phyloP scores from a whole-genome alignment of 2,113 vertebrate genomes.

The Cathartes aura region DNA sequence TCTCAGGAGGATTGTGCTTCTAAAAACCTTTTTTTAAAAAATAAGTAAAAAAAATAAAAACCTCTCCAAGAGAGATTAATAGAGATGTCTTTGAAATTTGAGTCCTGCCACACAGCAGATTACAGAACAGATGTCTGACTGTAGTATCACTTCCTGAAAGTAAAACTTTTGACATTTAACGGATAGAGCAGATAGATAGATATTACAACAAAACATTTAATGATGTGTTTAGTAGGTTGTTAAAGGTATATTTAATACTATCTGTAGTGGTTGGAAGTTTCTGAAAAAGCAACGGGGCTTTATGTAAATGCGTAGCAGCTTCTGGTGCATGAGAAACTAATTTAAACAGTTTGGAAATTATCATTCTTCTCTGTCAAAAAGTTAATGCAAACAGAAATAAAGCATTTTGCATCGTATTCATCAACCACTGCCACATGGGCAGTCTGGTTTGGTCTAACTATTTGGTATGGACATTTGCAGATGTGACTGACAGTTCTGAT shows the following conservation, averaged over 20 bases:
- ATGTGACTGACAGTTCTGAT: not conserved
- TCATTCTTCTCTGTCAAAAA: not conserved
- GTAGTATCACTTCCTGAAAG: not conserved
- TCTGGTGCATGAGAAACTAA: not conserved
- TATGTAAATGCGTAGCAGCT: not conserved
- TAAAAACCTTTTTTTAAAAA: not conserved
- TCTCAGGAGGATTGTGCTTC: constrained; percentile 25
- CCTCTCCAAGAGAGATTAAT: not conserved
- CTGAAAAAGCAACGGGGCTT: not conserved
- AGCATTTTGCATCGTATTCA: not conserved
- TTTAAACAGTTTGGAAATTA: constrained; percentile 1
- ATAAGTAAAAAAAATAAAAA: not conserved
- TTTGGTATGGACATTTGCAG: not conserved
- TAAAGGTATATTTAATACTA: not conserved
- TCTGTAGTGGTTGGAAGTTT: not conserved
- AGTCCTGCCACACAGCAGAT: not conserved
- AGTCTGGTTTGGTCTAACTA: not conserved
- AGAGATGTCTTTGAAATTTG: not conserved
- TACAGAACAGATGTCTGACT: not conserved
- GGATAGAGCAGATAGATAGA: not conserved
- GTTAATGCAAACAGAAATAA: not conserved
- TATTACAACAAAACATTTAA: not conserved
- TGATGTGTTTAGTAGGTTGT: not conserved
- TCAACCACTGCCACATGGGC: not conserved
- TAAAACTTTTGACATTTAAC: constrained; percentile 1